These are phyloP conservation scores for Stichodactyla helianthus DNA, from an alignment of 64 coral and sea anemone genomes.

Conservation along the genomic window DNA sequence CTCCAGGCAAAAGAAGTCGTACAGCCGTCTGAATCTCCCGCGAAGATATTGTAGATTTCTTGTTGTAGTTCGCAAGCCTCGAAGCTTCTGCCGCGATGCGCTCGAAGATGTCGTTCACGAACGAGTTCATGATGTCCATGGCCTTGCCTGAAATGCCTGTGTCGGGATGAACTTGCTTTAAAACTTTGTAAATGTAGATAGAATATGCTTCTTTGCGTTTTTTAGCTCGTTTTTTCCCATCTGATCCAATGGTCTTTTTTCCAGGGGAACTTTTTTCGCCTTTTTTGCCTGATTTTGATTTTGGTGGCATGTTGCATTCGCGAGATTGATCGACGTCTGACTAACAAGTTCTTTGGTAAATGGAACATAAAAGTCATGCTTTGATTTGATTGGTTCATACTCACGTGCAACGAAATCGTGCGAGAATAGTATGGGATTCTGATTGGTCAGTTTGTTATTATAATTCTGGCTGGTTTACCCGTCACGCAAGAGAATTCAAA, in stretches of 20 bases:
- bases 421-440: not conserved
- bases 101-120: conserved; percentile 21
- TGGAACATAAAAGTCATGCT: not conserved
- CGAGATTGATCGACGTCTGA: not conserved
- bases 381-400: not conserved
- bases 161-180: conserved; percentile 39
- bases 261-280: not conserved
- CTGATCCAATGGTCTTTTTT: not conserved
- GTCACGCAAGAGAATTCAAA: too few relatives aligned
- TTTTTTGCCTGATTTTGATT: not conserved
- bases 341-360: not conserved
- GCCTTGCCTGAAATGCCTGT: conserved; percentile 37
- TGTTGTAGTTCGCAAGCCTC: conserved; percentile 21
- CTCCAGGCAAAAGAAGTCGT: conserved; percentile 12
- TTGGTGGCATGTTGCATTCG: not conserved
- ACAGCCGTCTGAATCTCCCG: conserved; percentile 10
- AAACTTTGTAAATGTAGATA: conserved; percentile 20
- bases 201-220: conserved; percentile 21
- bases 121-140: conserved; percentile 19
- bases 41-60: conserved; percentile 14
- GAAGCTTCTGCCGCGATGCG: conserved; percentile 13
- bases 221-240: not conserved
- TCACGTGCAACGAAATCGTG: not conserved
- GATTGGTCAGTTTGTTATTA: not conserved
- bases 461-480: not conserved